phyloP scores from a whole-genome alignment of 2,113 vertebrate genomes.

The Rhynchomys soricoides region DNA sequence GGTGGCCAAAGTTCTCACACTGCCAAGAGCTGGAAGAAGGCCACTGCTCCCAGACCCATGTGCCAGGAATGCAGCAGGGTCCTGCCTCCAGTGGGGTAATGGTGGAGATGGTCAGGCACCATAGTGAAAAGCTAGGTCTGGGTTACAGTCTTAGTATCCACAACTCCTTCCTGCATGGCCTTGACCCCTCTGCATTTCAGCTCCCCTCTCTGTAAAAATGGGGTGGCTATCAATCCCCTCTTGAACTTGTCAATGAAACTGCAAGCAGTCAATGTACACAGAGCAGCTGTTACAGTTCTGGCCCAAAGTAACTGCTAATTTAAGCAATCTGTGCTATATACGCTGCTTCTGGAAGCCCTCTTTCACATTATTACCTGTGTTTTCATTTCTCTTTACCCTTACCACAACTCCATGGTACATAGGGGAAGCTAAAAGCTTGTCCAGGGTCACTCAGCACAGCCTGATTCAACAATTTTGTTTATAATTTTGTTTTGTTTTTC shows the following conservation, averaged over 20 bases:
- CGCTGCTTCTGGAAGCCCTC: neutral
- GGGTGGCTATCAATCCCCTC: neutral
- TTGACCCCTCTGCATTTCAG: neutral
- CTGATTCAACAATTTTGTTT: neutral
- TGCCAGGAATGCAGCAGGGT: neutral
- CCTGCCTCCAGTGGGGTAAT: neutral
- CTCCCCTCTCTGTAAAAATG: neutral
- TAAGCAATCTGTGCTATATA: neutral
- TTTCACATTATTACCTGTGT: neutral
- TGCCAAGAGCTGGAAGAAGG: neutral
- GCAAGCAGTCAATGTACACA: neutral
- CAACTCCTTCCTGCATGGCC: neutral
- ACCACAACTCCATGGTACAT: neutral
- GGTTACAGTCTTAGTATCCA: neutral
- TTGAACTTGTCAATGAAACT: neutral
- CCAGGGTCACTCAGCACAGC: neutral
- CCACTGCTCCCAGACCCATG: neutral
- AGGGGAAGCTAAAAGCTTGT: neutral
- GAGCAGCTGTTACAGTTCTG: neutral
- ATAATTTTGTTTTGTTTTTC: no score
- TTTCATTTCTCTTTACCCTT: neutral
- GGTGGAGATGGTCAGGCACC: neutral
- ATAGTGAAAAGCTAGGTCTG: neutral
- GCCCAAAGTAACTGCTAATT: neutral
- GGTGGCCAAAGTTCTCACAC: slow-evolving; percentile 7